Conservation (phyloP, 1,140 invertebrate species). For the Trachymyrmex cornetzi region DNA sequence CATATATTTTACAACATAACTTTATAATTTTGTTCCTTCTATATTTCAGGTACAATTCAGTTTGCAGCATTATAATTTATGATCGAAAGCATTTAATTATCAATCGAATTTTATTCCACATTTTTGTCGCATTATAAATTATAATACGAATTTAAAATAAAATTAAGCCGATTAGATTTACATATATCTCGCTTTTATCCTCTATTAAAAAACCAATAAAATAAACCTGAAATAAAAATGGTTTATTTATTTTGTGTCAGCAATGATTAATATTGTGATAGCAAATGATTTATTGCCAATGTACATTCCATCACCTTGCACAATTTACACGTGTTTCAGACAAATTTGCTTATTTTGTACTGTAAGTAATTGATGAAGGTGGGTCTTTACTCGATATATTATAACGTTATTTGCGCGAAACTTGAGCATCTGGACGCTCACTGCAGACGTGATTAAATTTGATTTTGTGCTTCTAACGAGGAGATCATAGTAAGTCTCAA, state of each 20-base stretch:
- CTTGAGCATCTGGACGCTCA: conserved; percentile 14
- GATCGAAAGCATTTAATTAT: neutral
- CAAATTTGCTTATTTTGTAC: conserved; percentile 13
- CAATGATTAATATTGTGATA: conserved; percentile 11
- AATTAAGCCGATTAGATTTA: neutral
- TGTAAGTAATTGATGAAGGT: conserved; percentile 16
- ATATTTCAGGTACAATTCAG: neutral
- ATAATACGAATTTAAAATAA: neutral
- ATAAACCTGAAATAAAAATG: neutral
- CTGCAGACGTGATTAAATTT: conserved; percentile 30
- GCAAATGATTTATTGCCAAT: neutral
- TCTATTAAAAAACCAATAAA: neutral
- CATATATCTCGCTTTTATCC: neutral
- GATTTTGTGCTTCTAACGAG: conserved; percentile 2
- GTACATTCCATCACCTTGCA: neutral
- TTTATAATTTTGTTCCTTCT: neutral
- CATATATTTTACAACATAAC: neutral
- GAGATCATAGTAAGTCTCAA: neutral
- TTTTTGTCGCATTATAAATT: neutral
- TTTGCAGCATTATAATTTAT: neutral
- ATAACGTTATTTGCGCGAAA: conserved; percentile 20
- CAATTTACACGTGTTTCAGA: conserved; percentile 10
- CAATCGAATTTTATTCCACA: neutral
- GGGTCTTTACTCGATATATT: conserved; percentile 1
- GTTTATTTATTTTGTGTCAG: neutral